These are phyloP conservation scores for Porites australiensis DNA, from an alignment of 64 coral and sea anemone species.

Conservation along the genomic window DNA sequence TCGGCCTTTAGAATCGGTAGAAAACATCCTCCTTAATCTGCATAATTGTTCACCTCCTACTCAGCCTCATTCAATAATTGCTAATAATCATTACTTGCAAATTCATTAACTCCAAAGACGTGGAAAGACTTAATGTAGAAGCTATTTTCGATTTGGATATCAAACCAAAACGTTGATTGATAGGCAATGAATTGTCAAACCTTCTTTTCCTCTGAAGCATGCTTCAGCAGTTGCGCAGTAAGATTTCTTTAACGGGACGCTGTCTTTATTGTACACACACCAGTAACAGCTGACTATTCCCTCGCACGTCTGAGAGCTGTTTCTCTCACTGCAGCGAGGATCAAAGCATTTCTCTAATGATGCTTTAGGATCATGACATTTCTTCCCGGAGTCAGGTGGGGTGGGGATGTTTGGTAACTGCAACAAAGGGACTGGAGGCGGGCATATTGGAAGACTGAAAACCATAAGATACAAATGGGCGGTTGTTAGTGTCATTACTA, in stretches of 20 bases:
- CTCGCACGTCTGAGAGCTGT: neutral
- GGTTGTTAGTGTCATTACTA: too few species aligned
- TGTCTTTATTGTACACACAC: slow-evolving; percentile 26
- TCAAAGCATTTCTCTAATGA: slow-evolving; percentile 31
- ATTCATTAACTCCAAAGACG: too few species aligned
- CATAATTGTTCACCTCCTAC: too few species aligned
- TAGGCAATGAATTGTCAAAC: neutral
- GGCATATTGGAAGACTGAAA: slow-evolving; percentile 36
- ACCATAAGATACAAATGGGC: neutral
- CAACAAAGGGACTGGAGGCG: neutral
- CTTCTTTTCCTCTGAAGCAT: slow-evolving; percentile 46
- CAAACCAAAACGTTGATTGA: neutral
- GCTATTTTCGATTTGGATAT: neutral
- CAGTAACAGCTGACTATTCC: slow-evolving; percentile 27
- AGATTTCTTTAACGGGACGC: neutral
- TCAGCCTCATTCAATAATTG: too few species aligned
- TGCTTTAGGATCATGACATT: neutral
- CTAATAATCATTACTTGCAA: too few species aligned
- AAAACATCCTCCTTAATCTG: too few species aligned
- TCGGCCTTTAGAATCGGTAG: too few species aligned
- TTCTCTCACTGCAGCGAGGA: slow-evolving; percentile 21
- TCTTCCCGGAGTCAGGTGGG: neutral
- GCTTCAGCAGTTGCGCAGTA: neutral
- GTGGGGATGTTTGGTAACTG: neutral
- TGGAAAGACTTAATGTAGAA: too few species aligned